phyloP scores from a whole-genome alignment of 2,888 invertebrate species.

The Sminthurides aquaticus region DNA sequence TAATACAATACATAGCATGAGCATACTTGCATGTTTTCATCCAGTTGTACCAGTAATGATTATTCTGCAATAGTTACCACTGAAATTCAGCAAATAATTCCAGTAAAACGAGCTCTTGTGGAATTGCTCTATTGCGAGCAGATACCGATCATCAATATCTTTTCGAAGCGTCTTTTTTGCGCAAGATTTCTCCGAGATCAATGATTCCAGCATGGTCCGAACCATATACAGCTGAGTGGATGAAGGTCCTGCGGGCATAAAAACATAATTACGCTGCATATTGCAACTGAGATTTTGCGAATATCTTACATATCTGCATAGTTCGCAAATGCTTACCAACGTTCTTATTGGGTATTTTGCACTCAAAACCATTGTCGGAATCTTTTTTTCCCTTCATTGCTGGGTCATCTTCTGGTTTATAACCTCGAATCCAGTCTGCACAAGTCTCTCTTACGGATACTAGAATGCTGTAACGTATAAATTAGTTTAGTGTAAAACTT shows the following conservation, averaged over 20 bases:
- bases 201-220: conserved; percentile 92
- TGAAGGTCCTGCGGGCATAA: conserved; percentile 60
- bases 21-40: conserved; percentile 2
- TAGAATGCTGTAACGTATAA: conserved; percentile 64
- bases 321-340: conserved; percentile 82
- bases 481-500: neutral
- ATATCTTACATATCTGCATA: no score
- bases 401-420: conserved; percentile 85
- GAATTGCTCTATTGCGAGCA: conserved; percentile 89
- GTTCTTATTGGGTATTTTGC: conserved; percentile 84
- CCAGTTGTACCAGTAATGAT: neutral
- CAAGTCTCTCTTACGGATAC: conserved; percentile 95
- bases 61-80: no score
- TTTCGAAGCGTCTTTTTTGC: conserved; percentile 89
- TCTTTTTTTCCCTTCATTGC: conserved; percentile 89
- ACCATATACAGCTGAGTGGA: conserved; percentile 97
- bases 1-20: conserved; percentile 43
- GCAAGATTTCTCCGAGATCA: conserved; percentile 95
- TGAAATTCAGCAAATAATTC: conserved; percentile 87
- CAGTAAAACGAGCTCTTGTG: conserved; percentile 95
- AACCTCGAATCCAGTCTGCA: conserved; percentile 87
- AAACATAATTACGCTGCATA: conserved; percentile 7
- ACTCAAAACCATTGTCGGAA: conserved; percentile 80
- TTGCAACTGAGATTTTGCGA: neutral
- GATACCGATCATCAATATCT: conserved; percentile 88